A percentile compares a stretch with the other conserved stretches of the same genome.
Evolutionary conservation across 2,113 vertebrate genomes (phyloP).

Genomic region (Lamprologus callipterus): DNA sequence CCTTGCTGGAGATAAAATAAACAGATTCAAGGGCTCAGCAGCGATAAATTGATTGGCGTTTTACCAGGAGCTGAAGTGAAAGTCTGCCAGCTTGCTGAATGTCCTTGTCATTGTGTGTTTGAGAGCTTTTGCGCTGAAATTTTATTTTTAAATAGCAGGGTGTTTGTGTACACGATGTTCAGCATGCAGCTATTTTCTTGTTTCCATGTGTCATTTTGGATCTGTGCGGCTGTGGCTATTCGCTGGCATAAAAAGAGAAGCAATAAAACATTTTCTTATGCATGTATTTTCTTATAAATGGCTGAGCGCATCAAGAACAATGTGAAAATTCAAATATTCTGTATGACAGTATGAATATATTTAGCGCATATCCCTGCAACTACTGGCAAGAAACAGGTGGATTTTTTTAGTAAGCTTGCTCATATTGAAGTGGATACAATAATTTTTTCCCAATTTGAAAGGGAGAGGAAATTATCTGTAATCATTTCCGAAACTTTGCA

Average conservation of each 20-base stretch:
- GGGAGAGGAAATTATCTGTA: not conserved
- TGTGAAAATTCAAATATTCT: not conserved
- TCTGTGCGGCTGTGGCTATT: not conserved
- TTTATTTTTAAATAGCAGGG: not conserved
- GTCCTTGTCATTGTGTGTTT: not conserved
- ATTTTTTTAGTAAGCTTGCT: not conserved
- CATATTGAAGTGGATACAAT: not conserved
- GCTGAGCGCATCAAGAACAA: not conserved
- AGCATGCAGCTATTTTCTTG: not conserved
- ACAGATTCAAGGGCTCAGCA: conserved; percentile 2
- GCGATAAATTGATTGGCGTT: not conserved
- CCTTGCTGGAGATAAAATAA: conserved; percentile 27
- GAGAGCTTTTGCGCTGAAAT: not conserved
- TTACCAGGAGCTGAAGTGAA: not conserved
- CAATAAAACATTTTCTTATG: not conserved
- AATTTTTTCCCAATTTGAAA: not conserved
- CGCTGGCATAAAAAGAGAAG: not conserved
- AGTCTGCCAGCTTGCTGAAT: not conserved
- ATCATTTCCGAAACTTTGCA: not conserved
- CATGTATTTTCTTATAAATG: not conserved
- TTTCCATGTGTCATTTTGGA: conserved; percentile 28
- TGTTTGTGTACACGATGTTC: not conserved
- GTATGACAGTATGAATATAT: not conserved
- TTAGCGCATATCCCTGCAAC: not conserved
- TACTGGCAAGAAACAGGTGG: not conserved